Evolutionary conservation across 1,140 invertebrate species (phyloP).

Genomic region (Brachionus calyciflorus): DNA sequence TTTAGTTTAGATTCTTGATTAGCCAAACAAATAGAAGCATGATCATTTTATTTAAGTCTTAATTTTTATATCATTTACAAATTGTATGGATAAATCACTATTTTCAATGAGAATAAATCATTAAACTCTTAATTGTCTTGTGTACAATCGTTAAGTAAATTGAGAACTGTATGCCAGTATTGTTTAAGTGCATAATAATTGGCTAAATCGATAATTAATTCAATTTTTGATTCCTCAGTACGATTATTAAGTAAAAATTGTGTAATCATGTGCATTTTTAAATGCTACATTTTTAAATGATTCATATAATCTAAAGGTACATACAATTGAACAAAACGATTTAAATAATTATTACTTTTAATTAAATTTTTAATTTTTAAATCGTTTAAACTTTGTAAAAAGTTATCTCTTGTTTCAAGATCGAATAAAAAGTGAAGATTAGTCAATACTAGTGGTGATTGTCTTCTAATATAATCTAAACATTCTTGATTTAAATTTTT

Average conservation of each 20-base stretch:
- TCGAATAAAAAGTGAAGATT: slow-evolving; percentile 13
- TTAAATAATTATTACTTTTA: not conserved
- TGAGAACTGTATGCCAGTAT: slow-evolving; percentile 10
- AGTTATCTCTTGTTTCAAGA: not conserved
- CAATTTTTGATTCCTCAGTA: slow-evolving; percentile 14
- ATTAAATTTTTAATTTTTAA: not conserved
- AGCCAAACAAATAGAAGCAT: slow-evolving; percentile 12
- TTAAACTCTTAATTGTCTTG: slow-evolving; percentile 26
- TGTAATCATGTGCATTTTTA: slow-evolving; percentile 6
- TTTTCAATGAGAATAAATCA: not conserved
- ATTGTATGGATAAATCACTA: not conserved
- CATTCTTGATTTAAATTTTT: not conserved
- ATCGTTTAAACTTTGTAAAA: slow-evolving; percentile 9
- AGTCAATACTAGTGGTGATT: not conserved
- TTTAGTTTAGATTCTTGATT: slow-evolving; percentile 2
- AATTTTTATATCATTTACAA: not conserved
- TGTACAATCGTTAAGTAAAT: slow-evolving; percentile 30
- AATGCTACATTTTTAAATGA: not conserved
- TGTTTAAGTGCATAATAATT: slow-evolving; percentile 6
- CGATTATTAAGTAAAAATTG: slow-evolving; percentile 34
- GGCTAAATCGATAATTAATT: slow-evolving; percentile 22
- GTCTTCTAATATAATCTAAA: slow-evolving; percentile 1
- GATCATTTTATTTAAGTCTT: slow-evolving; percentile 4
- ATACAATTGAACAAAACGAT: slow-evolving; percentile 31
- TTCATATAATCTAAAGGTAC: slow-evolving; percentile 23